Conservation (phyloP, 30 jellyfish, hydroid and myxozoan genomes). For the Rhopilema esculentum region DNA sequence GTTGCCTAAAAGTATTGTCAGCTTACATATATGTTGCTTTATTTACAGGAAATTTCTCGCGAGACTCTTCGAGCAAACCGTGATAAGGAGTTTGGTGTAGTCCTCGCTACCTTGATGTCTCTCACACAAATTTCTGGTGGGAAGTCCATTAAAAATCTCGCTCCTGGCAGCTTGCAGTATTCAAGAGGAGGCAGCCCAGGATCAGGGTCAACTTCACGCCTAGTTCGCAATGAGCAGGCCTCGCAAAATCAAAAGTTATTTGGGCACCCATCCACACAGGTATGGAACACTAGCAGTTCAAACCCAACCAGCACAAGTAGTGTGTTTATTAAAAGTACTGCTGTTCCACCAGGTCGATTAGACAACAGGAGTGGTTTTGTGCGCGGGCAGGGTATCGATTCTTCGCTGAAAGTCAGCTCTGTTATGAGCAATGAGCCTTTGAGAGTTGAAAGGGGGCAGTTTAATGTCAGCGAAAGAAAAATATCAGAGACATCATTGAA, state of each 20-base stretch:
- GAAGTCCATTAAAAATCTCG: conserved; percentile 48
- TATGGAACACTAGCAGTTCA: conserved; percentile 10
- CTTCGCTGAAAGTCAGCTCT: background rate
- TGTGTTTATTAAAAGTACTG: conserved; percentile 61
- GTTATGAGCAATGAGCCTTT: conserved; percentile 43
- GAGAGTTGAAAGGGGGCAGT: conserved; percentile 60
- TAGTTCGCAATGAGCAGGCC: conserved; percentile 15
- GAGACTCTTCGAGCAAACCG: conserved; percentile 78
- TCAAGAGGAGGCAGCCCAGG: conserved; percentile 49
- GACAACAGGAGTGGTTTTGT: conserved; percentile 22
- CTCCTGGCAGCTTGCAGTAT: conserved; percentile 76
- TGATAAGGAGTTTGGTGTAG: conserved; percentile 85
- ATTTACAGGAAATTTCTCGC: conserved; percentile 80
- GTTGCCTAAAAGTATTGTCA: background rate
- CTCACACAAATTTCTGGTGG: conserved; percentile 76
- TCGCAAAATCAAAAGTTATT: conserved; percentile 28
- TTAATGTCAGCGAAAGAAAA: conserved; percentile 53
- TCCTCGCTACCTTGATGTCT: conserved; percentile 82
- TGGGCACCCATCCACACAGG: conserved; percentile 22
- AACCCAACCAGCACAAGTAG: conserved; percentile 25
- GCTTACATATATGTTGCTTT: background rate
- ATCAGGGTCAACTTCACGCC: background rate
- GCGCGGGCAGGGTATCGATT: conserved; percentile 39
- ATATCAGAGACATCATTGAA: conserved; percentile 33
- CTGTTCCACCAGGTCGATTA: conserved; percentile 52